These are phyloP conservation scores for Bicyclus anynana DNA, from an alignment of 1,140 invertebrate genomes.

Conservation along the genomic window DNA sequence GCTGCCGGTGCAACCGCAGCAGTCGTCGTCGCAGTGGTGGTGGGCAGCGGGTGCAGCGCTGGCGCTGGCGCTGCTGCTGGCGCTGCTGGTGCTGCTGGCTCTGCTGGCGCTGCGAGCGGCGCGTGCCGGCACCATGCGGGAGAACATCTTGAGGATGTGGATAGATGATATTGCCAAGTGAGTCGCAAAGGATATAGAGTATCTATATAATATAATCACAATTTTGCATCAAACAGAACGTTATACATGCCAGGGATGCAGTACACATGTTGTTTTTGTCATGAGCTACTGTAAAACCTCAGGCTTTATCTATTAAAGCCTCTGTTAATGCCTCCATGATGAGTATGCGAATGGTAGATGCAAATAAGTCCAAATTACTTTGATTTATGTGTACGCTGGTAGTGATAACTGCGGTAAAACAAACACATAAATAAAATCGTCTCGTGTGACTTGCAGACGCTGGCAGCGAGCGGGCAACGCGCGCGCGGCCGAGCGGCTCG, in stretches of 20 bases:
- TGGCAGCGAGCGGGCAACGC: not conserved
- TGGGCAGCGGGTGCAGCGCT: not conserved
- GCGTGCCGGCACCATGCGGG: conserved; percentile 16
- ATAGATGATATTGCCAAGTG: not conserved
- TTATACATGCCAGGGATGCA: no score
- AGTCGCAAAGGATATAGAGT: no score
- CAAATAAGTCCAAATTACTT: no score
- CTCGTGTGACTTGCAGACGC: not conserved
- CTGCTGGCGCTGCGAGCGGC: not conserved
- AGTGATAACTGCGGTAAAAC: no score
- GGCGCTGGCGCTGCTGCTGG: conserved; percentile 8
- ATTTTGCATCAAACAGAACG: no score
- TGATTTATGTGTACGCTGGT: no score
- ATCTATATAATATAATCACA: no score
- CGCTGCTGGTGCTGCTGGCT: not conserved
- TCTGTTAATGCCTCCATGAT: no score
- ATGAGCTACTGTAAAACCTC: no score
- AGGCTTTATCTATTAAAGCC: no score
- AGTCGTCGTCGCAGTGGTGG: not conserved
- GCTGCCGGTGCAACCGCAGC: not conserved
- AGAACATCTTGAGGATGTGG: not conserved
- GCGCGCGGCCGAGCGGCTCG: conserved; percentile 2
- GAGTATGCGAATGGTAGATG: no score
- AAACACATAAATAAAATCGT: not conserved
- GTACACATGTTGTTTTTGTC: no score